These are phyloP conservation scores for Macrosoma leucophasiata DNA, from an alignment of 2,888 invertebrate species.

Conservation along the genomic window DNA sequence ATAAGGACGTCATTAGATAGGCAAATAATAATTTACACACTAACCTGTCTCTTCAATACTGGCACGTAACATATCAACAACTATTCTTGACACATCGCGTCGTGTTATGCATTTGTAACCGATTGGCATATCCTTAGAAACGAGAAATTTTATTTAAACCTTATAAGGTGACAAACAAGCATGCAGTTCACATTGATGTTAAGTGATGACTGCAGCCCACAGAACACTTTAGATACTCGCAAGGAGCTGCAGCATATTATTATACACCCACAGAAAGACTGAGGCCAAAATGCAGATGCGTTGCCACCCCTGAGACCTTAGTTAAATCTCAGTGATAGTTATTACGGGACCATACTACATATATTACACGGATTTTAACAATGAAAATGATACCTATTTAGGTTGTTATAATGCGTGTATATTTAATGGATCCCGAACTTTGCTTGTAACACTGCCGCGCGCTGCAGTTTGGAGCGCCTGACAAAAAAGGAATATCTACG, in stretches of 20 bases:
- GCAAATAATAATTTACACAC: slow-evolving; percentile 5
- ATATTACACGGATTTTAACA: neutral
- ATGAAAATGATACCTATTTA: neutral
- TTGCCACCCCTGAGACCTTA: no score
- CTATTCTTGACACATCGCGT: slow-evolving; percentile 38
- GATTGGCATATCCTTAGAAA: slow-evolving; percentile 51
- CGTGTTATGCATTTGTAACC: slow-evolving; percentile 57
- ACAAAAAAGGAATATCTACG: no score
- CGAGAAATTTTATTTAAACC: neutral
- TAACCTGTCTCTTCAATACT: slow-evolving; percentile 41
- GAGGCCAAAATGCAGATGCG: no score
- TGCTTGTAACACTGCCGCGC: slow-evolving; percentile 1
- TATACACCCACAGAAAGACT: no score
- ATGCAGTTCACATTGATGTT: no score
- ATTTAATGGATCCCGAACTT: neutral
- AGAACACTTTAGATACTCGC: neutral
- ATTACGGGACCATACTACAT: no score
- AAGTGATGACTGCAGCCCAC: no score
- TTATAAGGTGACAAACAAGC: no score
- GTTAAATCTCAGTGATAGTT: no score
- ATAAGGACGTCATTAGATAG: neutral
- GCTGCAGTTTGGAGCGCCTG: no score
- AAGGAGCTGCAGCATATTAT: neutral
- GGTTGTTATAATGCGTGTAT: neutral
- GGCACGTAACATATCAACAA: slow-evolving; percentile 48